These are phyloP conservation scores for Glaucopsyche alexis DNA, from an alignment of 2,888 invertebrate species.

Conservation along the genomic window DNA sequence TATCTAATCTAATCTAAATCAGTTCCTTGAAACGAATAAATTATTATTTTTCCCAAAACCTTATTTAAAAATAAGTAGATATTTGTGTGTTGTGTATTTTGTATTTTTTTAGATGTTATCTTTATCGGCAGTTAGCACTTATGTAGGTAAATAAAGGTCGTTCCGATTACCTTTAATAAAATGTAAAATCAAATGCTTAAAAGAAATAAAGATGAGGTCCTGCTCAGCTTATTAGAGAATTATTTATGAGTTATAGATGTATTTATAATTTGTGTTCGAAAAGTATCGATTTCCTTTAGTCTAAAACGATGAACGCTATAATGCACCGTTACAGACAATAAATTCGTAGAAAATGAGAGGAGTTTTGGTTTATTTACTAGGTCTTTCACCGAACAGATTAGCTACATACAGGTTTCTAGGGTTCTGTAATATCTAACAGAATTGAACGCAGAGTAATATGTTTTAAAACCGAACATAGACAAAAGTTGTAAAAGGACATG, in stretches of 20 bases:
- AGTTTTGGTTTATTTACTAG: constrained; percentile 60
- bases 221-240: neutral
- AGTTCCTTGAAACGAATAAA: no score
- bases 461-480: no score
- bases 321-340: constrained; percentile 46
- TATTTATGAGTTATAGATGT: neutral
- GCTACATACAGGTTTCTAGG: constrained; percentile 39
- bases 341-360: constrained; percentile 55
- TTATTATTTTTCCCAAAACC: no score
- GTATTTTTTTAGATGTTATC: neutral
- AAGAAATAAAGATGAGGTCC: neutral
- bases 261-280: neutral
- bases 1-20: neutral
- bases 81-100: neutral
- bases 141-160: neutral
- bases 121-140: neutral
- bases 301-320: constrained; percentile 36
- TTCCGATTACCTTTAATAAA: neutral
- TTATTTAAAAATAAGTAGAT: no score
- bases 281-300: constrained; percentile 30
- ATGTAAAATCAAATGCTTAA: neutral
- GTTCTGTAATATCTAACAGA: neutral
- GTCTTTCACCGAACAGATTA: constrained; percentile 51
- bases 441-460: no score
- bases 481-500: no score